Evolutionary conservation across 2,888 invertebrate genomes (phyloP).

Genomic region (Tupiocoris notatus): DNA sequence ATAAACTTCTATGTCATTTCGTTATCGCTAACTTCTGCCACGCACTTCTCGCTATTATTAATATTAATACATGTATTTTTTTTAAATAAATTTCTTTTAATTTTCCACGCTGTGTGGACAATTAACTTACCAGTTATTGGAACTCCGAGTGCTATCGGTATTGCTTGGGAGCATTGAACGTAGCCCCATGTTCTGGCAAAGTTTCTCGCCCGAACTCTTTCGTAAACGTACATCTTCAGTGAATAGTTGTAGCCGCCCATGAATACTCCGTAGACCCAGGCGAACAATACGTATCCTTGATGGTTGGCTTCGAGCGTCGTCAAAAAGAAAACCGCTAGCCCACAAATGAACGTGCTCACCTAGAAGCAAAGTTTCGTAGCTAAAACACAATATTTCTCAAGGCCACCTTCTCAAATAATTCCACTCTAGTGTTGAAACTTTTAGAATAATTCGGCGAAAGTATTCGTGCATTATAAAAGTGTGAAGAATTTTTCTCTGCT

Average conservation of each 20-base stretch:
- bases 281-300: constrained; percentile 75
- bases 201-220: constrained; percentile 78
- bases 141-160: constrained; percentile 80
- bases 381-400: no score
- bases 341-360: constrained; percentile 76
- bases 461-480: no score
- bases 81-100: no score
- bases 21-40: no score
- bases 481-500: no score
- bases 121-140: constrained; percentile 71
- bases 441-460: no score
- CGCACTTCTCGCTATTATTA: no score
- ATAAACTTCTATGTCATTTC: no score
- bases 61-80: no score
- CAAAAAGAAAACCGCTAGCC: constrained; percentile 71
- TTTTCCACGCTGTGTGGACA: no score
- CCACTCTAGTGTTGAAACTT: not conserved
- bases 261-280: constrained; percentile 81
- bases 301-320: constrained; percentile 75
- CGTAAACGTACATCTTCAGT: constrained; percentile 85
- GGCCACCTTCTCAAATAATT: no score
- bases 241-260: constrained; percentile 87
- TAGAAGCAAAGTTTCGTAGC: constrained; percentile 54
- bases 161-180: constrained; percentile 81
- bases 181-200: constrained; percentile 88